Percentiles rank a stretch among this genome's conserved stretches.
These are phyloP conservation scores for Lepetodrilus schrolli DNA, from an alignment of 2,888 invertebrate genomes.

Conservation along the genomic window DNA sequence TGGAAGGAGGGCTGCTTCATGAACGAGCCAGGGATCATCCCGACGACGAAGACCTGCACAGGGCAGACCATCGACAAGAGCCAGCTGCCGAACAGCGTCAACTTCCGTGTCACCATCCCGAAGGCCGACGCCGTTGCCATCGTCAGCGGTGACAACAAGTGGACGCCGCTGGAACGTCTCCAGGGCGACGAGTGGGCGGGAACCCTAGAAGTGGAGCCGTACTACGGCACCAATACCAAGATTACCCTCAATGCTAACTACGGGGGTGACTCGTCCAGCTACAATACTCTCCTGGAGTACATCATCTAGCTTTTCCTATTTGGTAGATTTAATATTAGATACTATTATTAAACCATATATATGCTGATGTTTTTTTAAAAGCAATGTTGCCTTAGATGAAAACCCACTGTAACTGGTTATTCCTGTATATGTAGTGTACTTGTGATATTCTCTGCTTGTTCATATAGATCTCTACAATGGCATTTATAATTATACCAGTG, in stretches of 20 bases:
- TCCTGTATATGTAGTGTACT: constrained; percentile 23
- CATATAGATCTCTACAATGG: constrained; percentile 1
- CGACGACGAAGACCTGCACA: constrained; percentile 46
- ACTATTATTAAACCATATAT: neutral
- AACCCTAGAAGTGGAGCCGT: constrained; percentile 60
- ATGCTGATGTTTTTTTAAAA: constrained; percentile 12
- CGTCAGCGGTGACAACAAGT: constrained; percentile 72
- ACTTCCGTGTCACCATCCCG: constrained; percentile 70
- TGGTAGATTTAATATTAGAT: no score
- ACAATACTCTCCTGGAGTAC: constrained; percentile 74
- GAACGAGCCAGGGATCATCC: constrained; percentile 67
- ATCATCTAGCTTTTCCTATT: constrained; percentile 37
- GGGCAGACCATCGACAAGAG: constrained; percentile 40
- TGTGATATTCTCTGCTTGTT: constrained; percentile 22
- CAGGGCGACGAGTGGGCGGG: constrained; percentile 69
- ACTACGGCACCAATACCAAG: constrained; percentile 64
- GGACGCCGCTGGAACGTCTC: constrained; percentile 71
- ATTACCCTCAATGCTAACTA: constrained; percentile 74
- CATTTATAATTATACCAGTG: neutral
- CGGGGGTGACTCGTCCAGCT: constrained; percentile 71
- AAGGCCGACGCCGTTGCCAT: constrained; percentile 73
- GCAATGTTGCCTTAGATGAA: constrained; percentile 19
- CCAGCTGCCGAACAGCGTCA: constrained; percentile 47
- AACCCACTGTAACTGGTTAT: constrained; percentile 3
- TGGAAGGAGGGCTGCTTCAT: constrained; percentile 76